Evolutionary conservation across 2,888 invertebrate species (phyloP), one percentile per base, ranked within the genome.

Genomic region (Amphipoea lucens): DNA sequence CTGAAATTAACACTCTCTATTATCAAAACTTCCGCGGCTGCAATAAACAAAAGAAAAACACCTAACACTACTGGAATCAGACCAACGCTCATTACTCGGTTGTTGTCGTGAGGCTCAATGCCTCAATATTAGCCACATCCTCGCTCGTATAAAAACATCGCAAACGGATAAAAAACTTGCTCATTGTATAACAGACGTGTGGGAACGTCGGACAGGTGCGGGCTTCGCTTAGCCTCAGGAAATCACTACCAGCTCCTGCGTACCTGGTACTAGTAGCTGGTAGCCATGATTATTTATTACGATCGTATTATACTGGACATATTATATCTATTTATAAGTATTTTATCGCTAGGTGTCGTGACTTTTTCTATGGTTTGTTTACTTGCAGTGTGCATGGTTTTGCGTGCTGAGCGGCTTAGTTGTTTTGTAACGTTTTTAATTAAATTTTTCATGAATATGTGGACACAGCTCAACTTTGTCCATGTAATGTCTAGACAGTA

Each of bases 151-250:
- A 94, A 94, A 92, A 93, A 93, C 92, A 93, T 94, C 92, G 95
- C 94, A 88, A 93, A 93, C 93, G 93, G 92, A 95, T 94, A 95
- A 95, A 94, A 95, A 95, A 92, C 93, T 90, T 89, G 94, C 94
- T 95, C 94, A 94, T 95, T 95, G 95, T 94, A 93, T 93, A 94
- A 95, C 92, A 74, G 90, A 91, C 92, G 94, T 95, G 95, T 95
- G 96, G 95, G 96, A 96, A 96, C 93, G 82, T 69, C 80, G 89
- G 91, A 93, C 96, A 96, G 96, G 96, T 96, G 96, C 93, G 90
- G 83, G 89, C 88, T 84, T 88, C 78, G 93, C 92, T 93, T 93
- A 75, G 94, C 93, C 94, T 93, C 91, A 93, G 95, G 95, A 95
- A 95, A 95, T 95, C 95, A 92, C 92, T 91, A 93, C 92, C 91